phyloP scores from a whole-genome alignment of 2,797 vertebrate species.

The Microcaecilia unicolor region DNA sequence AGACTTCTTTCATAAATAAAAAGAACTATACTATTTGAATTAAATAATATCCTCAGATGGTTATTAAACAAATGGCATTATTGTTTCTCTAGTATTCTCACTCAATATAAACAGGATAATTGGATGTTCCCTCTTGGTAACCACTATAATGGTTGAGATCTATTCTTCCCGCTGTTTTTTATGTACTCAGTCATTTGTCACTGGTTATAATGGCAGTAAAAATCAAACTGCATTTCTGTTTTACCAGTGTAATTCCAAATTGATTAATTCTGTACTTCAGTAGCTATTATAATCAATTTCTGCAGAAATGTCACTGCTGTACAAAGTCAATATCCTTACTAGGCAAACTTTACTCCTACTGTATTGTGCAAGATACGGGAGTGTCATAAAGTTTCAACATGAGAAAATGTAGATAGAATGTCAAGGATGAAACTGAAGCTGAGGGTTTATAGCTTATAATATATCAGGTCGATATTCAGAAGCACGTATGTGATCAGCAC shows the following conservation, averaged over 20 bases:
- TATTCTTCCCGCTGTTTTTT: slow-evolving; percentile 4
- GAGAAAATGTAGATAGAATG: slow-evolving; percentile 28
- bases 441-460: no score
- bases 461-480: no score
- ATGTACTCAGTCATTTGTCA: slow-evolving; percentile 8
- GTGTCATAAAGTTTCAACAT: slow-evolving; percentile 27
- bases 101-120: no score
- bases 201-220: background rate
- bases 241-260: slow-evolving; percentile 22
- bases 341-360: slow-evolving; percentile 31
- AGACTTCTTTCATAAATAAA: no score
- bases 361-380: slow-evolving; percentile 13
- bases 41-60: slow-evolving; percentile 1
- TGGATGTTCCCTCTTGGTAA: background rate
- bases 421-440: no score
- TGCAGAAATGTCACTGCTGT: slow-evolving; percentile 32
- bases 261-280: slow-evolving; percentile 31
- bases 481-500: no score
- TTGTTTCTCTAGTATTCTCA: slow-evolving; percentile 2
- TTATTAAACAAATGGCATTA: background rate
- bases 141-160: slow-evolving; percentile 7
- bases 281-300: slow-evolving; percentile 33
- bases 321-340: slow-evolving; percentile 33
- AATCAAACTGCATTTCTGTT: slow-evolving; percentile 5
- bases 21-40: no score